Evolutionary conservation across 2,888 invertebrate genomes (phyloP).

Genomic region (Drosophila gaucha): DNA sequence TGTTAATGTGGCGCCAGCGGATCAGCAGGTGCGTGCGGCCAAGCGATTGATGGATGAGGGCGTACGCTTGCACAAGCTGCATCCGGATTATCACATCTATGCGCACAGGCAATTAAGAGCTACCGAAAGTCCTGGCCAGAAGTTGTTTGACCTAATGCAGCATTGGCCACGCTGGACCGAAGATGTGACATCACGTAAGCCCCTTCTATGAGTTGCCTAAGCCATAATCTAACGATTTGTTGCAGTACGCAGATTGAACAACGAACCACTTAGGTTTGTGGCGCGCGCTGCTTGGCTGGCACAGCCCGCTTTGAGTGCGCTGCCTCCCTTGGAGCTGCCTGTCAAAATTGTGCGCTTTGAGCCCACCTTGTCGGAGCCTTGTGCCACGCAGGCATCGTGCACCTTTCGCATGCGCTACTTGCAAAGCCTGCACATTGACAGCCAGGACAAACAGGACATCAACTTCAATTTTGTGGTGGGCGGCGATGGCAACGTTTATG

Average conservation of each 20-base stretch:
- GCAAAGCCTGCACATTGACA: conserved; percentile 89
- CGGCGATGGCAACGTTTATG: conserved; percentile 90
- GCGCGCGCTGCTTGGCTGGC: conserved; percentile 62
- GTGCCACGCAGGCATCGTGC: conserved; percentile 83
- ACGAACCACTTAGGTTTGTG: conserved; percentile 58
- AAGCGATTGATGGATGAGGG: conserved; percentile 88
- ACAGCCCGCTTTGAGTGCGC: conserved; percentile 46
- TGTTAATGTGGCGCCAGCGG: conserved; percentile 80
- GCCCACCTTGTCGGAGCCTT: conserved; percentile 36
- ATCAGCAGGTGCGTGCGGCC: conserved; percentile 87
- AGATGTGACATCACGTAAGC: conserved; percentile 54
- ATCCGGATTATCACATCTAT: conserved; percentile 88
- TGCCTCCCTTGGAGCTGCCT: conserved; percentile 38
- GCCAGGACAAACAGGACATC: conserved; percentile 87
- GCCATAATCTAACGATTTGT: conserved; percentile 6
- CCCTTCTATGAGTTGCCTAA: background rate
- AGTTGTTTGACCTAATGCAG: conserved; percentile 87
- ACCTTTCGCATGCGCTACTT: conserved; percentile 86
- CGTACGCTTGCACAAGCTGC: conserved; percentile 87
- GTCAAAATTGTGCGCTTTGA: conserved; percentile 46
- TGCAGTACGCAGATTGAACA: conserved; percentile 59
- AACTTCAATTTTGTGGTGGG: conserved; percentile 92
- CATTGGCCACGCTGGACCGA: conserved; percentile 88
- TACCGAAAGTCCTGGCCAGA: conserved; percentile 89
- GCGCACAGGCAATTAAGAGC: conserved; percentile 88